A percentile compares a stretch with the other conserved stretches of the same genome.
Conservation (phyloP, 2,113 vertebrate species). For the Megaceryle torquata region DNA sequence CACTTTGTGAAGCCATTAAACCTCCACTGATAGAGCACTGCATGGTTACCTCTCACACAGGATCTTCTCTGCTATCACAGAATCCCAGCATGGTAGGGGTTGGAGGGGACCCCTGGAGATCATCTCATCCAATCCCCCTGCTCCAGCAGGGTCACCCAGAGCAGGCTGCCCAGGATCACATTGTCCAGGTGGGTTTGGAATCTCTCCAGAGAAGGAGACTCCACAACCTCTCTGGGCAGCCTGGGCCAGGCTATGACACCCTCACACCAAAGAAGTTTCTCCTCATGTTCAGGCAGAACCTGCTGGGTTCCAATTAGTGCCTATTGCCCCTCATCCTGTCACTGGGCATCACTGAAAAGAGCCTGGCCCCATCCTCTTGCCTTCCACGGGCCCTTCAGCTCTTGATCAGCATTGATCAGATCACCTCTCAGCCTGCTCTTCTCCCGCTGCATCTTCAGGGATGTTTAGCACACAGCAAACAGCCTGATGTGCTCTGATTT, state of each 20-base stretch:
- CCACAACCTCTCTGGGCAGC: not conserved
- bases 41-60: fast-evolving
- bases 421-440: not conserved
- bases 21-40: not conserved
- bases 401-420: not conserved
- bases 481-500: not conserved
- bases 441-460: not conserved
- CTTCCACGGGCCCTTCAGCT: no score
- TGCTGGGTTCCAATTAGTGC: not conserved
- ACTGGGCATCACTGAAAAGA: not conserved
- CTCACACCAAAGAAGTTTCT: not conserved
- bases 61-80: not conserved
- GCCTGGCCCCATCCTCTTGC: not conserved
- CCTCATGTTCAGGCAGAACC: not conserved
- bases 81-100: not conserved
- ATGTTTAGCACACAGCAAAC: not conserved
- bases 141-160: no score
- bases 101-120: not conserved
- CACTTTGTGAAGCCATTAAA: not conserved
- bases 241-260: not conserved
- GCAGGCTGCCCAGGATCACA: not conserved
- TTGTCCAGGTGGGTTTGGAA: no score
- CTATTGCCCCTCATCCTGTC: not conserved
- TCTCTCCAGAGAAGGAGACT: no score
- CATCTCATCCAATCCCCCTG: not conserved